Base-by-base conservation (phyloP, 2,797 vertebrate species). In the Lagothrix lagotricha region DNA sequence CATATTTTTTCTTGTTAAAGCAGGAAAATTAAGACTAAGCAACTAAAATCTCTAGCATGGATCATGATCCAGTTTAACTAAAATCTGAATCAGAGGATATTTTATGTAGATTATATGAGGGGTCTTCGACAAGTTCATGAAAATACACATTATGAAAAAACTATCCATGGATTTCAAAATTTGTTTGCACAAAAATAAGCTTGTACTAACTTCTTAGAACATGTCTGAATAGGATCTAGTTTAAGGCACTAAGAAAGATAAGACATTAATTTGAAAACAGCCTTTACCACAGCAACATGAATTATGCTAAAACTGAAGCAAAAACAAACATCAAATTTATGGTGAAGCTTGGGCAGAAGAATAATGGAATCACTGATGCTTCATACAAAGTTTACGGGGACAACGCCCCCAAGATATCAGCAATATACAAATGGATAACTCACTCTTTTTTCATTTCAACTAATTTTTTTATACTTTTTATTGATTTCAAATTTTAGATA, bases 21-120 rank as follows among this genome's bases (percentile, higher is more conserved):
- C 84, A 92, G 48, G 84, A 64, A 97, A 96, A 93, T 81, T 88
- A 87, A 28, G 11, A 52, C 28, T 22, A 97, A 86, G 12, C 20
- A 28, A 58, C n/a, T 86, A 96, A 94, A 97, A 97, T 96, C 36
- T 88, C 58, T 84, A 76, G 1, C 39, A 81, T 17, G 12, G 72
- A 88, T 36, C 82, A 84, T 57, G 77, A 33, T 93, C 84, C 67
- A 94, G 33, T 44, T 96, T 86, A 96, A 88, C 82, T 86, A 19
- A 4, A 86, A 13, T 92, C 14, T 88, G 48, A 98, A 94, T 6
- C 82, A 85, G 93, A 96, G 4, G 24, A 7, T 72, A 82, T 92
- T 93, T 98, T 84, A 58, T 96, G 14, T 90, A 8, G 22, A 79
- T 90, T 96, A 70, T 0, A 73, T 57, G 14, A 72, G 8, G 67